Evolutionary conservation across 1,140 invertebrate species (phyloP), one percentile per base, ranked within the genome.

Genomic region (Neotoxoptera formosana): DNA sequence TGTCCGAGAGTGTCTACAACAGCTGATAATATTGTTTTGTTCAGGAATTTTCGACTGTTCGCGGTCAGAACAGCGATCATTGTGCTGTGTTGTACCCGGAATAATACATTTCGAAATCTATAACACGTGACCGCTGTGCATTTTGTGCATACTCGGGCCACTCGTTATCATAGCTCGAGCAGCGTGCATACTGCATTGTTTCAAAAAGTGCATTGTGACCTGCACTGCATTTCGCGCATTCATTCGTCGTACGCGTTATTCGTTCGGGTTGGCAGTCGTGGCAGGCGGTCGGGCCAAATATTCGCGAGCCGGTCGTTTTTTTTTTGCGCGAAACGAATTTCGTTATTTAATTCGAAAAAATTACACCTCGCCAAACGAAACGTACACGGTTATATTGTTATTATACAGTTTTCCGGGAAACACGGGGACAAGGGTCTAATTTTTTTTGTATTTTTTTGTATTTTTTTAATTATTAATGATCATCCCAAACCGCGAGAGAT

Each of bases 401-500:
- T 67, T 25, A 6, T 67, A 67, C 14, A 30, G 60, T 67, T 67
- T 67, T 67, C 30, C 60, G 11, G 60, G 11, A 11, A 11, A 67
- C 60, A 41, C 4, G 41, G 41, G 60, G 60, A 67, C 60, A n/a
- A 67, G 60, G 60, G 60, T 67, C 60, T 67, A 67, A 4, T 67
- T 67, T 67, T 60, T n/a, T n/a, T n/a, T n/a, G n/a, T n/a, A n/a
- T n/a, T n/a, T n/a, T 67, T n/a, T 67, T 67, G 30, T 60, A 25
- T 60, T 67, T n/a, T 84, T 41, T 84, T 84, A 86, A 86, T 45
- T 86, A 86, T 45, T 45, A 41, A 86, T 45, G 84, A 84, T 84
- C 11, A 9, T 86, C 41, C 25, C 9, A 41, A 20, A 1, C 41
- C 41, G 41, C 23, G 6, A 30, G 45, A 67, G 60, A 67, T n/a